These are phyloP conservation scores for Cydia fagiglandana DNA, from an alignment of 1,140 invertebrate species.

Conservation along the genomic window DNA sequence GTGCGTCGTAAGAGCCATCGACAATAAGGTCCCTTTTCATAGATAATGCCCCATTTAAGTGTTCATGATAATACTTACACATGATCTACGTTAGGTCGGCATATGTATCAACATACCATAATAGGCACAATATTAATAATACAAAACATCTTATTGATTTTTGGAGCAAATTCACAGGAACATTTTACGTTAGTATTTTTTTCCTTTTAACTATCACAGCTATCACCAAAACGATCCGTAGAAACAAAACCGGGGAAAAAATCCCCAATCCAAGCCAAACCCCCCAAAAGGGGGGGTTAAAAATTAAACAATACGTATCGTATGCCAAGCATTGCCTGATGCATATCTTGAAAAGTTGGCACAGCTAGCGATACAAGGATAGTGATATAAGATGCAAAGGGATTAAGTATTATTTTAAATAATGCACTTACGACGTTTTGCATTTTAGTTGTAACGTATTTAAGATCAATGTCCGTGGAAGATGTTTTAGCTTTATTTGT, in stretches of 20 bases:
- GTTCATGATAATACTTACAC: too few species aligned
- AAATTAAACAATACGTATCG: constrained; percentile 60
- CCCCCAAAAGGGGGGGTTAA: constrained; percentile 41
- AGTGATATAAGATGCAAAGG: background rate
- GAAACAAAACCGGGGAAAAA: background rate
- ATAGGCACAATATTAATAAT: too few species aligned
- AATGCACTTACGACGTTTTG: background rate
- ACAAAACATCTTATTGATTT: too few species aligned
- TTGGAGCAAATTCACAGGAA: too few species aligned
- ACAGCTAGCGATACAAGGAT: constrained; percentile 28
- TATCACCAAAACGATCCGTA: background rate
- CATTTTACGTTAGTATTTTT: too few species aligned
- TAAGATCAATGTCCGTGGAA: background rate
- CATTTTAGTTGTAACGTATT: background rate
- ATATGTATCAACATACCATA: too few species aligned
- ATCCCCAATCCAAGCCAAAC: constrained; percentile 40
- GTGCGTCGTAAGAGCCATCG: too few species aligned
- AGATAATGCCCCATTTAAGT: too few species aligned
- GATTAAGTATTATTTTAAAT: background rate
- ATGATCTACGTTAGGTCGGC: too few species aligned
- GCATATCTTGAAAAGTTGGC: constrained; percentile 57
- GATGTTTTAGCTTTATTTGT: background rate
- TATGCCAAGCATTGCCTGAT: constrained; percentile 58
- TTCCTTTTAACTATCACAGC: too few species aligned
- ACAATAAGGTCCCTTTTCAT: too few species aligned